Base-by-base conservation (phyloP, 2,113 vertebrate species). In the Lepisosteus osseus region DNA sequence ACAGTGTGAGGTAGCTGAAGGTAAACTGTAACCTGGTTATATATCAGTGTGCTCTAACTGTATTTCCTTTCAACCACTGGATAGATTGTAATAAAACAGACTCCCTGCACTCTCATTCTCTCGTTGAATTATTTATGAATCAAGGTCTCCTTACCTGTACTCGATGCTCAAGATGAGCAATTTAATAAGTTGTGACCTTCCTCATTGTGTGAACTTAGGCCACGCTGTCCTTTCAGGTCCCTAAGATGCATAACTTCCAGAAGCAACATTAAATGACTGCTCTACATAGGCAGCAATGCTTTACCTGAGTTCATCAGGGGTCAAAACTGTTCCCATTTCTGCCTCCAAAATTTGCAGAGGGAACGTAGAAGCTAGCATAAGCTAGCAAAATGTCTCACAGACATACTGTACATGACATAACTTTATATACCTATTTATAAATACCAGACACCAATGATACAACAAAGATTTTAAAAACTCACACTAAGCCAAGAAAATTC, bases 91-190 rank as follows among this genome's bases (percentile, higher is more conserved):
- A 61, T 61, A 61, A 61, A 61, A 61, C 59, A 14, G 59, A 61
- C 59, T 61, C 59, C 17, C 13, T 61, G 59, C 59, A n/a, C 59
- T 61, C 4, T 61, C 13, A 7, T 12, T 61, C 17, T 61, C 59
- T 7, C 13, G 13, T 12, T 61, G 59, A 61, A 61, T 61, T n/a
- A 61, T 61, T 61, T 61, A 61, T 61, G 59, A 61, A 61, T 61
- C 15, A 61, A 61, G 13, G 5, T 61, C 59, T 12, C 59, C 13
- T 61, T 12, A 17, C 5, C 59, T 61, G 5, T 61, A 17, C 59
- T 61, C 17, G 59, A 7, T 3, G 17, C 59, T 17, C 59, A 13
- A 4, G 17, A 4, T n/a, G 4, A 7, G 1, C 59, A 61, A 6
- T 61, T 61, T 61, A 61, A 61, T 61, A 61, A 61, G 59, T 3